Evolutionary conservation across 1,140 invertebrate species (phyloP).

Genomic region (Dendroctonus ponderosae): DNA sequence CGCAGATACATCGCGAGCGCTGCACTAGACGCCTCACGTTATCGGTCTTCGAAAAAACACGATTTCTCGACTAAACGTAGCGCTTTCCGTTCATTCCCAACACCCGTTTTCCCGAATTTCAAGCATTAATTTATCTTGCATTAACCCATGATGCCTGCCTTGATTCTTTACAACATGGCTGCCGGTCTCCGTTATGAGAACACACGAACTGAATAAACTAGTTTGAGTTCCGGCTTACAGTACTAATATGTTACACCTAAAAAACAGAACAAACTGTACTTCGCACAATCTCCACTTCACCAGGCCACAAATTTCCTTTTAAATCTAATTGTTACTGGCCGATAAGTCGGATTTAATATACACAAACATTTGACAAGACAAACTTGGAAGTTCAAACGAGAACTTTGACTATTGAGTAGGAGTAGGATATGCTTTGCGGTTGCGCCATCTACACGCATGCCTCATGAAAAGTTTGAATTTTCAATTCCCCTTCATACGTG

Average conservation of each 20-base stretch:
- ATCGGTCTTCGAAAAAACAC: slow-evolving; percentile 34
- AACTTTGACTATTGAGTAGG: slow-evolving; percentile 18
- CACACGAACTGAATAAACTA: slow-evolving; percentile 41
- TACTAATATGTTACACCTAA: neutral
- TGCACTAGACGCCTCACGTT: slow-evolving; percentile 35
- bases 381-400: slow-evolving; percentile 29
- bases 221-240: slow-evolving; percentile 13
- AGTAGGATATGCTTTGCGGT: slow-evolving; percentile 27
- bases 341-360: slow-evolving; percentile 31
- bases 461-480: neutral
- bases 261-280: slow-evolving; percentile 9
- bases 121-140: slow-evolving; percentile 38
- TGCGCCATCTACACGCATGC: slow-evolving; percentile 29
- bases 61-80: slow-evolving; percentile 24
- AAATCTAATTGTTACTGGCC: slow-evolving; percentile 22
- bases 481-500: neutral
- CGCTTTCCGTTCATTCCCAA: slow-evolving; percentile 31
- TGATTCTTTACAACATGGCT: slow-evolving; percentile 51
- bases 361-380: slow-evolving; percentile 36
- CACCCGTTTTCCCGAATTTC: slow-evolving; percentile 36
- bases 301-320: slow-evolving; percentile 10
- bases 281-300: neutral
- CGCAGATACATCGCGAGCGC: slow-evolving; percentile 48
- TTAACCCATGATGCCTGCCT: slow-evolving; percentile 52
- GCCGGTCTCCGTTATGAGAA: slow-evolving; percentile 47